Base-by-base conservation (phyloP, 1,140 invertebrate species). In the Magallana ariakensis region DNA sequence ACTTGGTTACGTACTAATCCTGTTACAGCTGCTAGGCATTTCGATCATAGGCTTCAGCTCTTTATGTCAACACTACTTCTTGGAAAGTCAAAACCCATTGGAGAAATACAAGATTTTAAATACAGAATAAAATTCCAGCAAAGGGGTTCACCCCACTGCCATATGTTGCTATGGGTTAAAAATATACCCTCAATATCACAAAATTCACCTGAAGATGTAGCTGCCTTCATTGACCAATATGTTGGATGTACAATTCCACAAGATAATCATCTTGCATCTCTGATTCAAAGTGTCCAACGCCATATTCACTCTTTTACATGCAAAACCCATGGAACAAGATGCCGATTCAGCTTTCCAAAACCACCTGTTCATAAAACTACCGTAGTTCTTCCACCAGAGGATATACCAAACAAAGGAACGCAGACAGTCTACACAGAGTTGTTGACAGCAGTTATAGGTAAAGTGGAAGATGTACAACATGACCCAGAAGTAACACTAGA, bases 331-430 rank as follows among this genome's bases (percentile, higher is more conserved):
- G 46, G 26, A 0, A 53, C 54, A 46, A 62, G 55, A 33, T 87
- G 86, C 16, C 33, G 82, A 16, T 87, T 83, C 56, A 2, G 16
- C 3, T 87, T 84, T 19, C 83, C 86, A 70, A 55, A 22, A 46
- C 62, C 83, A 4, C 86, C 86, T 0, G 46, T 84, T 10, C 46
- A 58, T 1, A 10, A 57, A 1, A 87, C 86, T 9, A 26, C 13
- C 33, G n/a, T 55, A 7, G n/a, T 62, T 3, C 11, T 53, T 2
- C 84, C 80, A 0, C 26, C 62, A n/a, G 80, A 83, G 5, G 15
- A n/a, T n/a, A n/a, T n/a, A n/a, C n/a, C 84, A 62, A 13, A 53
- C 33, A 3, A 10, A 54, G 0, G 0, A 4, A 13, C 7, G 16
- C 81, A 60, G 6, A 80, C 66, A 81, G n/a, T 53, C 1, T 70